Conservation (phyloP, 2,888 invertebrate species). For the Dysmachus trigonus region DNA sequence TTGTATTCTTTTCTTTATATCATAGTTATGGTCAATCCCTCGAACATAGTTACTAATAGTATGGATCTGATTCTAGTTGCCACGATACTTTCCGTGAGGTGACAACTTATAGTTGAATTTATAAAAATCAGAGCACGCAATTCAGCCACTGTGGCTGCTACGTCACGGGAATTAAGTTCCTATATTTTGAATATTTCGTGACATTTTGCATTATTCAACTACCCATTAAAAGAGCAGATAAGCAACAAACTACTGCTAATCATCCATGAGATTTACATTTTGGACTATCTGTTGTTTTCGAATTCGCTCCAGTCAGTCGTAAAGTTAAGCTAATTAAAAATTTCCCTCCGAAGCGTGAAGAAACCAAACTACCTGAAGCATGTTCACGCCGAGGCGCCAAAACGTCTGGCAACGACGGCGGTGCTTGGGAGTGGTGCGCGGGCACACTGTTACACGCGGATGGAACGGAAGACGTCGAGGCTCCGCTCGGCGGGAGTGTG, state of each 20-base stretch:
- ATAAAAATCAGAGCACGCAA: no score
- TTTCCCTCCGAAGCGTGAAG: not conserved
- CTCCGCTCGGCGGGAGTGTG: not conserved
- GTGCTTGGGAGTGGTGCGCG: not conserved
- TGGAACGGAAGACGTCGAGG: not conserved
- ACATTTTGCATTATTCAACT: no score
- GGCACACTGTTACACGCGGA: not conserved
- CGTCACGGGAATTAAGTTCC: no score
- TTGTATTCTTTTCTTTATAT: no score
- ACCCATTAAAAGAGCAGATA: no score
- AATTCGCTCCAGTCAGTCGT: not conserved
- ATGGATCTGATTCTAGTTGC: no score
- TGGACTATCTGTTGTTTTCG: not conserved
- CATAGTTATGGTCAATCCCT: no score
- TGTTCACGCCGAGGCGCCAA: conserved; percentile 23
- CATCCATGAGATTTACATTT: not conserved
- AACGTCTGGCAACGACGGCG: conserved; percentile 6
- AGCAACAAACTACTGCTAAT: not conserved
- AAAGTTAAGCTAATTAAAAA: not conserved
- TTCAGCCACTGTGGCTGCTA: no score
- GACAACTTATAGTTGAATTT: no score
- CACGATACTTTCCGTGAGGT: no score
- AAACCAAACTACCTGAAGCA: not conserved
- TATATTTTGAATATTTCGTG: no score
- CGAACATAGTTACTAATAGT: no score